These are phyloP conservation scores for Sphaerophoria taeniata DNA, from an alignment of 2,888 invertebrate species.

Conservation along the genomic window DNA sequence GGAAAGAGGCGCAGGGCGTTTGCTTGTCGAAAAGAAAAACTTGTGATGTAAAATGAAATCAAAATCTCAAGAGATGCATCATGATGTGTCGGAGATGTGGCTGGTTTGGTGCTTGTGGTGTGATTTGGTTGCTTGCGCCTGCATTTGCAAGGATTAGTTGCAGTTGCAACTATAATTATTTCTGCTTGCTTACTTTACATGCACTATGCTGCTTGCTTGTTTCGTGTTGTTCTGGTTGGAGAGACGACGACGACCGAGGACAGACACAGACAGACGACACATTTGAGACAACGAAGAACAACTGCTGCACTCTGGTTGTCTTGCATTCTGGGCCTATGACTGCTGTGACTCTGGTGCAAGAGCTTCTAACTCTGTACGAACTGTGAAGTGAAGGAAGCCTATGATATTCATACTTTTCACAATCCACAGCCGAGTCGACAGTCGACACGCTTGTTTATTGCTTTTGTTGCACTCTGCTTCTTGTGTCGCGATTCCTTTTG, in stretches of 20 bases:
- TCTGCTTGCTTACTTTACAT: conserved; percentile 45
- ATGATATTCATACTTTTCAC: conserved; percentile 47
- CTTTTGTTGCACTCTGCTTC: neutral
- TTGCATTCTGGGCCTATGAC: neutral
- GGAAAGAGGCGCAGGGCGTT: conserved; percentile 46
- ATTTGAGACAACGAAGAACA: conserved; percentile 31
- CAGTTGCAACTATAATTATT: conserved; percentile 61
- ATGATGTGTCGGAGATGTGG: conserved; percentile 5
- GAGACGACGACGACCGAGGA: neutral
- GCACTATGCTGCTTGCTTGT: neutral
- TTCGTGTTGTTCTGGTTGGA: too few relatives aligned
- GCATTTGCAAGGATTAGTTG: conserved; percentile 59
- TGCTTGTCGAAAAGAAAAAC: conserved; percentile 41
- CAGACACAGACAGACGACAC: conserved; percentile 18
- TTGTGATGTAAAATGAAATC: conserved; percentile 42
- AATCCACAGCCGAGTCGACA: conserved; percentile 1
- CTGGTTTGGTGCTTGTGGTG: conserved; percentile 35
- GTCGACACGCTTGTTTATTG: conserved; percentile 49
- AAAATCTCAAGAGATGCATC: neutral
- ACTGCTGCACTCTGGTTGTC: neutral
- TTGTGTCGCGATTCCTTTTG: conserved; percentile 32
- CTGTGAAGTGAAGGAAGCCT: conserved; percentile 30
- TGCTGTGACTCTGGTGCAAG: conserved; percentile 8
- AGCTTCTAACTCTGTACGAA: conserved; percentile 1
- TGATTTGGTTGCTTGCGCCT: conserved; percentile 35